phyloP scores from a whole-genome alignment of 2,888 invertebrate genomes.

The Callyntrura guangdongensis region DNA sequence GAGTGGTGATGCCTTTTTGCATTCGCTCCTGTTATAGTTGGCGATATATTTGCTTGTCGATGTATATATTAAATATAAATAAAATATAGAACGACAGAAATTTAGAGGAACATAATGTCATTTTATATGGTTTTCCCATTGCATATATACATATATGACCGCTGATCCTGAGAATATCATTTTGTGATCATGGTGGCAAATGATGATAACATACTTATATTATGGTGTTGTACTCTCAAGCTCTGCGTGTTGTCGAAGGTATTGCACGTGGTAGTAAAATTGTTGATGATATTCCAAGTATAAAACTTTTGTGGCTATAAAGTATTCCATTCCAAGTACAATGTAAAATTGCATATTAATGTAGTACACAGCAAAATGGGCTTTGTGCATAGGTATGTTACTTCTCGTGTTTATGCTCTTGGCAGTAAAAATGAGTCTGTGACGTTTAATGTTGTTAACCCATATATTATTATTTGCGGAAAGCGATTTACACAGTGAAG shows the following conservation, averaged over 20 bases:
- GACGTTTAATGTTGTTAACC: conserved; percentile 15
- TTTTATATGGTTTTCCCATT: background rate
- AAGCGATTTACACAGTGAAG: conserved; percentile 2
- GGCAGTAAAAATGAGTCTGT: background rate
- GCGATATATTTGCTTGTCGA: background rate
- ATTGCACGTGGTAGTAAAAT: conserved; percentile 12
- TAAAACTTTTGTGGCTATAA: background rate
- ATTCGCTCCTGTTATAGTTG: background rate
- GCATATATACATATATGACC: background rate
- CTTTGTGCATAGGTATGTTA: background rate
- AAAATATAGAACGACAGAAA: background rate
- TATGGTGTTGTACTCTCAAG: background rate
- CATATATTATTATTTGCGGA: conserved; percentile 5
- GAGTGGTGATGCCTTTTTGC: background rate
- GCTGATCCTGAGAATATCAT: background rate
- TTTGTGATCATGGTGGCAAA: background rate
- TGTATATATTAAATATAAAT: background rate
- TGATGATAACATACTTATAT: background rate
- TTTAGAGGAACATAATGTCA: too few species aligned
- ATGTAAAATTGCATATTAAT: background rate
- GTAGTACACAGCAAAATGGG: background rate
- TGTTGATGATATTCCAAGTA: conserved; percentile 8
- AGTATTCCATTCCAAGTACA: background rate
- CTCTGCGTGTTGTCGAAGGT: background rate
- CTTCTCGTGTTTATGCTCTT: background rate